A percentile compares a stretch with the other conserved stretches of the same genome.
Evolutionary conservation across 2,888 invertebrate genomes (phyloP).

Genomic region (Spicauda simplicius): DNA sequence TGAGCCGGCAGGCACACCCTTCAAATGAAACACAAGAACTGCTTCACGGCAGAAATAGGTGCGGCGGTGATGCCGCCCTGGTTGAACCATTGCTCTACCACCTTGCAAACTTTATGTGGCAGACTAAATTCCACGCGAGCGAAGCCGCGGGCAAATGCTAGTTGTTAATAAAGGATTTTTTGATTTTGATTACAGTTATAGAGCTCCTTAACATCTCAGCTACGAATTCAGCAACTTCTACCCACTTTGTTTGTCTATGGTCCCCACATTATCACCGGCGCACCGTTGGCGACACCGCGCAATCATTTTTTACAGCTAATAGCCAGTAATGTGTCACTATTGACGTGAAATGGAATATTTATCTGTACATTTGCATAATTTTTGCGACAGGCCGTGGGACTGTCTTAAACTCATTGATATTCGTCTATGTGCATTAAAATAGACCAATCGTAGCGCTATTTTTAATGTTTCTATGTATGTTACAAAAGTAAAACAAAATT

Average conservation of each 20-base stretch:
- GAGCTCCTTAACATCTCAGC: no score
- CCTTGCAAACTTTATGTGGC: no score
- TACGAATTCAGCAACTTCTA: not conserved
- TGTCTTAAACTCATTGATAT: conserved; percentile 11
- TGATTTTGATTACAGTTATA: no score
- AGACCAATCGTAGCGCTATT: not conserved
- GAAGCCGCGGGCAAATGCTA: no score
- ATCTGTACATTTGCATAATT: conserved; percentile 33
- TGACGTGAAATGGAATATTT: conserved; percentile 36
- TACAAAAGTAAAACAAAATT: not conserved
- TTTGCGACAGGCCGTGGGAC: conserved; percentile 36
- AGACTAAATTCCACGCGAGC: no score
- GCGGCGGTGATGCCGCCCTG: no score
- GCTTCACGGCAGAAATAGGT: no score
- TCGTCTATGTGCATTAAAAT: not conserved
- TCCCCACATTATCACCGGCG: conserved; percentile 29
- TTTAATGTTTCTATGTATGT: not conserved
- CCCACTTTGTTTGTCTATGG: conserved; percentile 13
- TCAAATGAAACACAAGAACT: no score
- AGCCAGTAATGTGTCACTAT: conserved; percentile 34
- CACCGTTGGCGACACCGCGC: conserved; percentile 37
- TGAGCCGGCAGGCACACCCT: no score
- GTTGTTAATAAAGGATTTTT: no score
- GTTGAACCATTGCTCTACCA: no score
- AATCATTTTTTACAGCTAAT: conserved; percentile 47